Evolutionary conservation across 2,113 vertebrate genomes (phyloP).

Genomic region (Dicaeum eximium): DNA sequence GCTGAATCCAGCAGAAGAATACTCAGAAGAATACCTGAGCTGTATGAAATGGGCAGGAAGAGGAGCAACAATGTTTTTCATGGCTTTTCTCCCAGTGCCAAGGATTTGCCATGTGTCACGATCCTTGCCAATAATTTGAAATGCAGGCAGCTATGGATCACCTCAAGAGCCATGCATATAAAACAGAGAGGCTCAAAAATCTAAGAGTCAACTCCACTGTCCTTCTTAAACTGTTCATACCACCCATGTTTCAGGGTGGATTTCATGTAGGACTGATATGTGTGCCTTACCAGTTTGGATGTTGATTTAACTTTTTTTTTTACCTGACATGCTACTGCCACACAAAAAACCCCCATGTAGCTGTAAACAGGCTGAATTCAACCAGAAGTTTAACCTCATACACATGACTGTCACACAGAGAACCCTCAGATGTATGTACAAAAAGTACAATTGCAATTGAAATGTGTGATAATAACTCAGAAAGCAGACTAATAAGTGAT

Average conservation of each 20-base stretch:
- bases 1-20: background rate
- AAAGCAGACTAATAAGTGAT: background rate
- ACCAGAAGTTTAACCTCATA: background rate
- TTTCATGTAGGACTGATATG: background rate
- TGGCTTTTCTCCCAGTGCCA: background rate
- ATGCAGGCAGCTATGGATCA: background rate
- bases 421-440: background rate
- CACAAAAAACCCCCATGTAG: background rate
- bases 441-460: background rate
- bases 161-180: background rate
- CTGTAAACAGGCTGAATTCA: background rate
- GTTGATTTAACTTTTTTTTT: background rate
- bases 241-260: background rate
- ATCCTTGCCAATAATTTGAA: background rate
- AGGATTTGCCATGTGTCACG: rapidly evolving
- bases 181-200: background rate
- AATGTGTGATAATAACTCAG: background rate
- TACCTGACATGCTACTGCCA: background rate
- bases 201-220: background rate
- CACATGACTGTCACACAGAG: background rate
- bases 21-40: background rate
- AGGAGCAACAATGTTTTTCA: background rate
- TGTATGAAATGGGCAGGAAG: background rate
- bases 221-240: background rate
- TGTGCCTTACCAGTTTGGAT: background rate